Percentiles rank a stretch among this genome's conserved stretches.
Conservation (phyloP, 1,140 invertebrate species). For the Bombus waltoni region DNA sequence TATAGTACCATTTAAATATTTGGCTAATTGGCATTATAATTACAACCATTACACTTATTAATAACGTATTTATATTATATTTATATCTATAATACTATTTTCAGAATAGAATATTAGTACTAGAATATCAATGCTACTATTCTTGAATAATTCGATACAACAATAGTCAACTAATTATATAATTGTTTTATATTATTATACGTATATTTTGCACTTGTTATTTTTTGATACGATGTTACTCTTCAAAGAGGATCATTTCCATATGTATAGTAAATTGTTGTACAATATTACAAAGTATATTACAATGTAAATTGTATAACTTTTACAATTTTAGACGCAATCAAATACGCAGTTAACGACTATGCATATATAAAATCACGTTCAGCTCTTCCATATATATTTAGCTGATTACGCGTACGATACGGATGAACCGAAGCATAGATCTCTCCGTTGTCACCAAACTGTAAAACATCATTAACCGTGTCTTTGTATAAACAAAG, state of each 20-base stretch:
- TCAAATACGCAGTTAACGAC: background rate
- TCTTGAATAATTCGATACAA: too few species aligned
- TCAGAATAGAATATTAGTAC: background rate
- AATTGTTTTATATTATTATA: background rate
- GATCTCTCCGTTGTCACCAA: background rate
- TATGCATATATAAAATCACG: background rate
- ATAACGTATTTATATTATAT: too few species aligned
- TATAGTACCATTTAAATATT: background rate
- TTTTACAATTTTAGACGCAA: background rate
- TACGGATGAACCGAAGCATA: background rate
- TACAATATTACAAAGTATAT: background rate
- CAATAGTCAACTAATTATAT: too few species aligned
- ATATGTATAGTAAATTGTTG: background rate
- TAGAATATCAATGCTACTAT: too few species aligned
- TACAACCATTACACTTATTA: background rate
- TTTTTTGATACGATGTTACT: background rate
- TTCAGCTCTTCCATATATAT: background rate
- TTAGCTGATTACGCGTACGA: slow-evolving; percentile 5
- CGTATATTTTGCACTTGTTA: background rate
- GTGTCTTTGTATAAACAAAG: too few species aligned
- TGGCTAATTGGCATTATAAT: background rate
- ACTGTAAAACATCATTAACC: too few species aligned
- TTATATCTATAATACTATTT: background rate
- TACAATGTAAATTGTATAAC: background rate
- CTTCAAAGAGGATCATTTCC: too few species aligned